These are phyloP conservation scores for Stenotaenia linearis DNA, from an alignment of 2,888 invertebrate genomes.

Conservation along the genomic window DNA sequence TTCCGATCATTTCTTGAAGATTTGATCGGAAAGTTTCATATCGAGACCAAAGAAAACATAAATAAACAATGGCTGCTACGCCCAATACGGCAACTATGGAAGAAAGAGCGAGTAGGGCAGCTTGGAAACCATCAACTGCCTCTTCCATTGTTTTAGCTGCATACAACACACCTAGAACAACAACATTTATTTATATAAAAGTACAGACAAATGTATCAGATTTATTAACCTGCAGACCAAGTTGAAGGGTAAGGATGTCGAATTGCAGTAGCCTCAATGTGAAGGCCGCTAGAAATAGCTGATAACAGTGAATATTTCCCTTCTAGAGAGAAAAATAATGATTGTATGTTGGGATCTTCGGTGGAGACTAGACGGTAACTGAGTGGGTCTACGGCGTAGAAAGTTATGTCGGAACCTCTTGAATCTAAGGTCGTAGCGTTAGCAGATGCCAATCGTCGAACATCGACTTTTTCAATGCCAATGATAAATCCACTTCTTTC, in stretches of 20 bases:
- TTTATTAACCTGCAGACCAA: conserved; percentile 31
- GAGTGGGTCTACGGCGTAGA: conserved; percentile 74
- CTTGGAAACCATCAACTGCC: conserved; percentile 61
- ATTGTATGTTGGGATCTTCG: conserved; percentile 64
- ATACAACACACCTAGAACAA: conserved; percentile 38
- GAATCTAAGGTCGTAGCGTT: conserved; percentile 69
- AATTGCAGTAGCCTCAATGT: conserved; percentile 63
- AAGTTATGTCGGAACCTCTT: conserved; percentile 77
- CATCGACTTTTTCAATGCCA: conserved; percentile 77
- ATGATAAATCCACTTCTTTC: conserved; percentile 68
- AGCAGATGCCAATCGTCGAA: conserved; percentile 63
- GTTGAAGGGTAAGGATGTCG: conserved; percentile 54
- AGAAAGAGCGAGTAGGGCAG: conserved; percentile 80
- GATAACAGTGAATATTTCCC: conserved; percentile 62
- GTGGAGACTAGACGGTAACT: conserved; percentile 67
- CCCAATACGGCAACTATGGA: conserved; percentile 83
- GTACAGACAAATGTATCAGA: conserved; percentile 34
- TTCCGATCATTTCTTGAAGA: conserved; percentile 65
- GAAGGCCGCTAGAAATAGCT: conserved; percentile 59
- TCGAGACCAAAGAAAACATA: conserved; percentile 91
- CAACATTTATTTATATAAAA: not conserved
- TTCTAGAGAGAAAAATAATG: conserved; percentile 54
- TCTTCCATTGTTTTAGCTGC: conserved; percentile 38
- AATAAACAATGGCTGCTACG: conserved; percentile 81
- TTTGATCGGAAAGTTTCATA: conserved; percentile 74